Percentiles rank a stretch among this genome's conserved stretches.
These are phyloP conservation scores for Caenorhabditis sp. DNA, from an alignment of 2,888 invertebrate genomes.

Conservation along the genomic window DNA sequence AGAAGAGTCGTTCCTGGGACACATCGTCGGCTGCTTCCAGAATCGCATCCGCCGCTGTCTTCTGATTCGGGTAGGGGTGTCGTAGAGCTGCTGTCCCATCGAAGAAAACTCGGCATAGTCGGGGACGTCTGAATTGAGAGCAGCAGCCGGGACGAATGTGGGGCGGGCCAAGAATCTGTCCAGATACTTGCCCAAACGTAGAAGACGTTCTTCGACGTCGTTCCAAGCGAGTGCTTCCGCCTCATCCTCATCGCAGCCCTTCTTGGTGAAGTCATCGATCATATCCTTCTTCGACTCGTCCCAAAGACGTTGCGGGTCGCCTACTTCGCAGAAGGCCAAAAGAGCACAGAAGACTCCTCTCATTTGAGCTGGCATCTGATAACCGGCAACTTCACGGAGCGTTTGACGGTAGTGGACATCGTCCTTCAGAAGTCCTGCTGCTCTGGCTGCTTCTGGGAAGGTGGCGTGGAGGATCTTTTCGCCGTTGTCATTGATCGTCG, in stretches of 20 bases:
- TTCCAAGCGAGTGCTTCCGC: conserved; percentile 35
- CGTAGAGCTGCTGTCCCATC: too few species aligned
- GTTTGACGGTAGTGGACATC: conserved; percentile 13
- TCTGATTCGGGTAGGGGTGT: conserved; percentile 33
- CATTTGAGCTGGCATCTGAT: conserved; percentile 15
- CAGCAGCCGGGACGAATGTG: neutral
- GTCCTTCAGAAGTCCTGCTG: conserved; percentile 35
- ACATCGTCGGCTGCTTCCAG: neutral
- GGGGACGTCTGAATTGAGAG: too few species aligned
- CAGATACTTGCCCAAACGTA: too few species aligned
- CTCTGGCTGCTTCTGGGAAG: conserved; percentile 51
- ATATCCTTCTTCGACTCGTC: neutral
- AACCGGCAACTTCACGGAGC: conserved; percentile 37
- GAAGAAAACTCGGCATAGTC: too few species aligned
- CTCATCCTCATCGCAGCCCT: neutral
- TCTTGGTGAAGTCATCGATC: neutral
- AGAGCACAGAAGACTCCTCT: conserved; percentile 38
- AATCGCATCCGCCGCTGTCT: conserved; percentile 6
- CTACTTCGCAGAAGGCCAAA: conserved; percentile 10
- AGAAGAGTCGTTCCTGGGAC: conserved; percentile 62
- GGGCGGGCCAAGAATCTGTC: neutral
- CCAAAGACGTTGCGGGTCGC: conserved; percentile 24
- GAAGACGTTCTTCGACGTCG: neutral
- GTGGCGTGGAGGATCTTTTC: conserved; percentile 8
- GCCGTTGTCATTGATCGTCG: neutral